Evolutionary conservation across 2,888 invertebrate genomes (phyloP), one percentile per base, ranked within the genome.

Genomic region (Mesochorus sp.): DNA sequence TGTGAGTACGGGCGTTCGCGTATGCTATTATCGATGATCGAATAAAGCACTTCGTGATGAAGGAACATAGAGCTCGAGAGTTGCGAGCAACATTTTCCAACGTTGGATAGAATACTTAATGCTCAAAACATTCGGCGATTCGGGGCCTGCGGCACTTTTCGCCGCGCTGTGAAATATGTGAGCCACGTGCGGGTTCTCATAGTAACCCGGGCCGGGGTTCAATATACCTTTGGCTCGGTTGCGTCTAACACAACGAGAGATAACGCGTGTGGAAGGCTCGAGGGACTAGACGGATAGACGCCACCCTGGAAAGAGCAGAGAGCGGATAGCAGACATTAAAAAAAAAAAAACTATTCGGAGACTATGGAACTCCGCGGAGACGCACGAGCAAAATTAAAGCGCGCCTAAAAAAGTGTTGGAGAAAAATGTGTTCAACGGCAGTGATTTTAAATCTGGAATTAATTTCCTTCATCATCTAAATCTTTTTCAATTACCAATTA

Each of bases 171-270:
- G 89, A 90, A 84, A 88, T 89, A 89, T 90, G 86, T 47, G 73
- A 47, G 84, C 83, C 89, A 90, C 89, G 88, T 90, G 89, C 86
- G 83, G 76, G 86, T 89, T 90, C 89, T 86, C 89, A 89, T 89
- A 88, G 61, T 53, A 62, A 28, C 24, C 8, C 42, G 17, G 17
- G 5, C 12, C 8, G 51, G 61, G 61, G 49, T 61, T 39, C 61
- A 8, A 19, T 51, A n/a, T 49, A 61, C 71, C 88, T 87, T 88
- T 88, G 87, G 87, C 86, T 87, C 81, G 8, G 19, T 85, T 80
- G 83, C 79, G 77, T 79, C 85, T 82, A 84, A 39, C 84, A 73
- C 85, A n/a, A 83, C 85, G 81, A 85, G 85, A 86, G 68, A 84
- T 86, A 86, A 84, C 82, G 77, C 84, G 81, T 61, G 55, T 66